These are phyloP conservation scores for Antrozous pallidus DNA, from an alignment of 2,797 vertebrate genomes.

Conservation along the genomic window DNA sequence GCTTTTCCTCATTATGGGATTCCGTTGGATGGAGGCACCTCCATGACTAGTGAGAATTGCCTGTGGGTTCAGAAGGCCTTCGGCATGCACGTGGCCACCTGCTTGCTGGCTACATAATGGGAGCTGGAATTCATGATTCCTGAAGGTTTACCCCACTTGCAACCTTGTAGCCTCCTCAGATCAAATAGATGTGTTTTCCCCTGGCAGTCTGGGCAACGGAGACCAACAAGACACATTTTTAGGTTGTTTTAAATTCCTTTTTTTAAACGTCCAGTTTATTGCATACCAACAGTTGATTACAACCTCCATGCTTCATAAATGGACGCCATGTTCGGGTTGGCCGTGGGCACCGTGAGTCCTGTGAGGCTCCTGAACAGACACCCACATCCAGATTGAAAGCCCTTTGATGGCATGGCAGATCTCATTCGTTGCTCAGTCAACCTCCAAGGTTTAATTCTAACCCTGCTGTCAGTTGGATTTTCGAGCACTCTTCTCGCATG, in stretches of 20 bases:
- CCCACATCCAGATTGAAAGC: conserved; percentile 65
- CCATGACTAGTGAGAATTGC: conserved; percentile 77
- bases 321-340: conserved; percentile 70
- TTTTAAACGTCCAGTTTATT: conserved; percentile 83
- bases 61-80: conserved; percentile 78
- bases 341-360: conserved; percentile 70
- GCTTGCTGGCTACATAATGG: conserved; percentile 65
- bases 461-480: conserved; percentile 60
- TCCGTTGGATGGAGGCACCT: conserved; percentile 84
- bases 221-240: conserved; percentile 84
- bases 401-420: conserved; percentile 71
- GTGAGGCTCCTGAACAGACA: conserved; percentile 73
- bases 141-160: conserved; percentile 68
- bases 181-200: conserved; percentile 81
- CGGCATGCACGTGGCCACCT: conserved; percentile 72
- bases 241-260: conserved; percentile 85
- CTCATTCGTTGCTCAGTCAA: conserved; percentile 75
- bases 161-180: conserved; percentile 72
- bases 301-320: conserved; percentile 76
- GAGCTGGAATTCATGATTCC: conserved; percentile 73
- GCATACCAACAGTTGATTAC: conserved; percentile 81
- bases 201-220: conserved; percentile 87
- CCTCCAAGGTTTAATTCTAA: conserved; percentile 69
- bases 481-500: conserved; percentile 61
- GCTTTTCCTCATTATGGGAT: conserved; percentile 82